Base-by-base conservation (phyloP, 2,113 vertebrate species). In the Oreotrochilus melanogaster region DNA sequence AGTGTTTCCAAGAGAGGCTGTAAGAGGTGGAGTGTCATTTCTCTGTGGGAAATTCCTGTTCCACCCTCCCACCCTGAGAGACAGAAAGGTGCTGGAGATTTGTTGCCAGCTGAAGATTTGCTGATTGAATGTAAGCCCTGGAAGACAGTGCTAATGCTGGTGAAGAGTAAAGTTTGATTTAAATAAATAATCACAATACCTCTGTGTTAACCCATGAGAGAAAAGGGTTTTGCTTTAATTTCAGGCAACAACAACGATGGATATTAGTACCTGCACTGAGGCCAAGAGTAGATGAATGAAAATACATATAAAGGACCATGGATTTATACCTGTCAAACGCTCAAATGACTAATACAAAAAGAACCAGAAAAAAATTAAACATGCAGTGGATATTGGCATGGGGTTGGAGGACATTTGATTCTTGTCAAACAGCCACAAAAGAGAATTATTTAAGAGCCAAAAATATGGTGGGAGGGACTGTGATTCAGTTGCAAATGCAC, bases 351-450 rank as follows among this genome's bases (percentile, higher is more conserved):
- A 74, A 91, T 31, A 73, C 54, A 62, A 48, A 35, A 75, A 82
- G 33, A 89, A 83, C 9, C 37, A 67, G 42, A 67, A 76, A 95
- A 54, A 60, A 56, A 50, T 70, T 54, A 74, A 76, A 39, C 71
- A 70, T 43, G 47, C 50, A 70, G 35, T 5, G 92, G 60, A 73
- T 60, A 88, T 19, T 79, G 74, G 14, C 64, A 64, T 39, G 43
- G 78, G 37, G 39, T 89, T 43, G 81, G 78, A 93, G 60, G 71
- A 88, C 0, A 24, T 58, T 61, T 83, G 75, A 88, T 83, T 86
- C 93, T 86, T 88, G 71, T 86, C 92, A 87, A 88, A 64, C 21
- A 79, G 27, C 78, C 71, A 86, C 71, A 90, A 92, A 93, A 93
- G 56, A 66, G 43, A 90, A 86, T 82, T 83, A 93, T 81, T 92